phyloP scores from a whole-genome alignment of 2,888 invertebrate species.

The Acanthosepion lycidas region DNA sequence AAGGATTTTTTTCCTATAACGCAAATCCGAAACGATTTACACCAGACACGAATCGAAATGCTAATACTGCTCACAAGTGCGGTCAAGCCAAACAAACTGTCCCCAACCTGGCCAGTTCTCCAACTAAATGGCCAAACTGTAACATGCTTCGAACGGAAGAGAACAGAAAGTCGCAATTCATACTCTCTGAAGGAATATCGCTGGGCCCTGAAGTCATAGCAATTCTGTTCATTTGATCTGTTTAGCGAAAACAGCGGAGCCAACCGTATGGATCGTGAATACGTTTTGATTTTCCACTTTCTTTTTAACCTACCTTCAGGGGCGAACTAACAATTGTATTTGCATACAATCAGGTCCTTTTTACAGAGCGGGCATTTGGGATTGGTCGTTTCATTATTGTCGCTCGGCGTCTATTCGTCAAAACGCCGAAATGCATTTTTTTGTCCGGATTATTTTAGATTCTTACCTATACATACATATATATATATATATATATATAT shows the following conservation, averaged over 20 bases:
- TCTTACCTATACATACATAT: neutral
- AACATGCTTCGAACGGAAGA: neutral
- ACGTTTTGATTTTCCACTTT: neutral
- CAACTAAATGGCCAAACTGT: neutral
- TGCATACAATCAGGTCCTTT: slow-evolving; percentile 1
- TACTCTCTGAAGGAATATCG: slow-evolving; percentile 11
- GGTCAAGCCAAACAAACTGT: too few species aligned
- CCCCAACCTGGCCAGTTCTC: neutral
- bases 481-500: neutral
- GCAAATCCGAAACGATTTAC: too few species aligned
- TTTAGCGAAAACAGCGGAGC: neutral
- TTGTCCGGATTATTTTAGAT: neutral
- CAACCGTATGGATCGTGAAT: neutral
- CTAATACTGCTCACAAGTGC: too few species aligned
- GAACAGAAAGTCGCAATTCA: neutral
- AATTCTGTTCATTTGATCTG: slow-evolving; percentile 9
- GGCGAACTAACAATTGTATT: neutral
- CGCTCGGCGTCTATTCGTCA: neutral
- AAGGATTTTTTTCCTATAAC: too few species aligned
- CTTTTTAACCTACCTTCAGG: slow-evolving; percentile 18
- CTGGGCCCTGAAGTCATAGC: neutral
- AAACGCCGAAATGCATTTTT: slow-evolving; percentile 12
- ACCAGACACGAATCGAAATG: too few species aligned
- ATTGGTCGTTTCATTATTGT: slow-evolving; percentile 4
- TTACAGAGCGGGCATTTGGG: neutral